Evolutionary conservation across 2,888 invertebrate genomes (phyloP).

Genomic region (Leptopilina syphax): DNA sequence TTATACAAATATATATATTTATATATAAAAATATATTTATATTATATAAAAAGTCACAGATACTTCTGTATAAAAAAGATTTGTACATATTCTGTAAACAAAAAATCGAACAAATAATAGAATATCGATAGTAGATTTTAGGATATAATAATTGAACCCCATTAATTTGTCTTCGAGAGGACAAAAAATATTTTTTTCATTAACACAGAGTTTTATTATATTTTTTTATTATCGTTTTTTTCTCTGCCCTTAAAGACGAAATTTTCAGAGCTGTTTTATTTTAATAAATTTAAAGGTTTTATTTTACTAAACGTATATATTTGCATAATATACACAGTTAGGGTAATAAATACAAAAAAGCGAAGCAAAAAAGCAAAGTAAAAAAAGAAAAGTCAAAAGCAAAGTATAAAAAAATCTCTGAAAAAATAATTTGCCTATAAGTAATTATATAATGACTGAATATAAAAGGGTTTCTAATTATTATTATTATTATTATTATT

Average conservation of each 20-base stretch:
- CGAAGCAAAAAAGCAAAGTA: no score
- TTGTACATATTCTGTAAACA: slow-evolving; percentile 34
- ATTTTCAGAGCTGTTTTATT: slow-evolving; percentile 9
- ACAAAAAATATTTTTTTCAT: background rate
- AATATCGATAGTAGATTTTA: slow-evolving; percentile 12
- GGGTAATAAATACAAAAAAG: background rate
- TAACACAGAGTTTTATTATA: slow-evolving; percentile 11
- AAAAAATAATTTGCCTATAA: background rate
- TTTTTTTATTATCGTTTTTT: background rate
- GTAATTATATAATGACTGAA: slow-evolving; percentile 3
- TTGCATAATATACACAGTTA: no score
- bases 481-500: no score
- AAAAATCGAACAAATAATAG: slow-evolving; percentile 2
- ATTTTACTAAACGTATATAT: background rate
- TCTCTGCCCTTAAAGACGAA: background rate
- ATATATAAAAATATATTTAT: background rate
- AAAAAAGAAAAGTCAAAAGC: background rate
- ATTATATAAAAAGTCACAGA: background rate
- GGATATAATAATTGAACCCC: background rate
- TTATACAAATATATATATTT: background rate
- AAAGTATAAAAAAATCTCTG: background rate
- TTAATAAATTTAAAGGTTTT: no score
- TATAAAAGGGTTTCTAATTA: background rate
- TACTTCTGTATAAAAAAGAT: slow-evolving; percentile 30
- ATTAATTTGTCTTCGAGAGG: background rate